Evolutionary conservation across 1,140 invertebrate species (phyloP).

Genomic region (Heliconius eleuchia): DNA sequence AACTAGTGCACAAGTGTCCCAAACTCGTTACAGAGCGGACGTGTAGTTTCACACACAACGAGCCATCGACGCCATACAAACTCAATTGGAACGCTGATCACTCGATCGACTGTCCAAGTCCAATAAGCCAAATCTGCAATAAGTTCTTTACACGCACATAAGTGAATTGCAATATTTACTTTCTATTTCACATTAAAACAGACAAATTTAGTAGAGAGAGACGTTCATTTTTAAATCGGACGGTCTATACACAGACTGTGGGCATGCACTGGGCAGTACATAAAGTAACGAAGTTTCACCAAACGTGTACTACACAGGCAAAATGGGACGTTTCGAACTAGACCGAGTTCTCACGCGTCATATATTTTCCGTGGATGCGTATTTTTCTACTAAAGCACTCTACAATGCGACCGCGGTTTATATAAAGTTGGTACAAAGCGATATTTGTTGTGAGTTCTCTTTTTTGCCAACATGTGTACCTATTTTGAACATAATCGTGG

Average conservation of each 20-base stretch:
- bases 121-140: no score
- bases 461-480: neutral
- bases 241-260: neutral
- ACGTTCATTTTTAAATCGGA: no score
- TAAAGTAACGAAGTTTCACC: neutral
- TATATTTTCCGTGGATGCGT: neutral
- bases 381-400: neutral
- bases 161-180: no score
- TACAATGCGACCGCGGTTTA: neutral
- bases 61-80: no score
- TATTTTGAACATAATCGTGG: neutral
- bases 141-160: no score
- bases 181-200: no score
- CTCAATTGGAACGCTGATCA: no score
- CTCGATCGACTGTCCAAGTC: no score
- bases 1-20: no score
- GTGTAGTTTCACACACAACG: no score
- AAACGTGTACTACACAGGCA: neutral
- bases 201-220: no score
- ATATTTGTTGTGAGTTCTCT: neutral
- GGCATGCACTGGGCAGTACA: neutral
- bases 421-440: conserved; percentile 10
- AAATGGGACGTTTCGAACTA: neutral
- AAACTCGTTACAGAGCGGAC: no score
- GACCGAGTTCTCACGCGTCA: conserved; percentile 3